Percentiles rank a stretch among this genome's conserved stretches.
Evolutionary conservation across 2,113 vertebrate genomes (phyloP).

Genomic region (Rhinopomastus cyanomelas): DNA sequence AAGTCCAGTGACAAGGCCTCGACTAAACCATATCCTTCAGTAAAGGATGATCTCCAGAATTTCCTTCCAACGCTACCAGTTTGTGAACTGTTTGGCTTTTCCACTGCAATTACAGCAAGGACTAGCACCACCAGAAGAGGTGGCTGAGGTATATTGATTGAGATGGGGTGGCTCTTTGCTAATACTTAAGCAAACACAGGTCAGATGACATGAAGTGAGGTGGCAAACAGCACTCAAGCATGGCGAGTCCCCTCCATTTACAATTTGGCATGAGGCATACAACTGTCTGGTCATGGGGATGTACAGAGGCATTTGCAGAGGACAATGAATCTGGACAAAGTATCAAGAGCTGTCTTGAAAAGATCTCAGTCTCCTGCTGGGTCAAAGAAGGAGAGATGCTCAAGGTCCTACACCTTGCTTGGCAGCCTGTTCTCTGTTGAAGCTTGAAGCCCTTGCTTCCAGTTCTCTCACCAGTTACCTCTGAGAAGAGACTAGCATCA

Average conservation of each 20-base stretch:
- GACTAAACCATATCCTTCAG: no score
- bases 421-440: neutral
- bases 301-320: neutral
- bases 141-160: neutral
- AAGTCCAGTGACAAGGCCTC: no score
- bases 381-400: neutral
- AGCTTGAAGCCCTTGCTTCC: no score
- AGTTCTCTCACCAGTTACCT: no score
- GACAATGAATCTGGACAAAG: neutral
- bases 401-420: neutral
- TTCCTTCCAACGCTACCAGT: no score
- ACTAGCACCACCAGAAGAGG: neutral
- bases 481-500: no score
- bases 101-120: neutral
- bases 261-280: neutral
- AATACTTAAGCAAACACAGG: neutral
- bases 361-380: neutral
- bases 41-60: no score
- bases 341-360: neutral
- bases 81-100: neutral
- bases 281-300: neutral
- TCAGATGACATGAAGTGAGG: neutral
- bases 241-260: neutral
- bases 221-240: neutral
- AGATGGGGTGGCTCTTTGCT: neutral